Evolutionary conservation across 2,888 invertebrate genomes (phyloP).

Genomic region (Meteorus cinctellus): DNA sequence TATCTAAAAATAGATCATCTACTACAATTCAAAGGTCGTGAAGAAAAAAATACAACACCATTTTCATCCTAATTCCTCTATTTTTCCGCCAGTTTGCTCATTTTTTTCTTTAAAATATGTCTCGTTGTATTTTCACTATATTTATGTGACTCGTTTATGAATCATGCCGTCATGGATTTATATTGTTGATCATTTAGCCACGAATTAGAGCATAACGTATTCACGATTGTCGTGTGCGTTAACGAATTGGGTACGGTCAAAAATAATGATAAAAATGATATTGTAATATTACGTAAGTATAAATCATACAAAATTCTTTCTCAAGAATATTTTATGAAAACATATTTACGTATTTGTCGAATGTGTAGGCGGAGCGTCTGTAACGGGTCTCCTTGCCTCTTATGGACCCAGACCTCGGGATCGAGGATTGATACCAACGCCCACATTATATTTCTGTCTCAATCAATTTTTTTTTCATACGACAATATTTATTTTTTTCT

Average conservation of each 20-base stretch:
- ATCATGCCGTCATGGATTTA: not conserved
- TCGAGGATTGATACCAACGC: constrained; percentile 28
- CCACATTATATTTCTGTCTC: not conserved
- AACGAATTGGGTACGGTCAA: not conserved
- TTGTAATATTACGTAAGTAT: not conserved
- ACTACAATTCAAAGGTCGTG: constrained; percentile 31
- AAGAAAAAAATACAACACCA: not conserved
- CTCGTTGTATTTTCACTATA: too few species aligned
- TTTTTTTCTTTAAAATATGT: not conserved
- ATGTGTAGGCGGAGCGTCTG: constrained; percentile 25
- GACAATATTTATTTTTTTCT: not conserved
- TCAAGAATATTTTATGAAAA: not conserved
- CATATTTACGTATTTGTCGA: not conserved
- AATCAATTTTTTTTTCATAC: not conserved
- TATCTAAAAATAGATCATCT: constrained; percentile 56
- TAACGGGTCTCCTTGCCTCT: constrained; percentile 22
- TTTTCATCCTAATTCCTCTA: not conserved
- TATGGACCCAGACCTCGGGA: constrained; percentile 35
- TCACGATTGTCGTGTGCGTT: not conserved
- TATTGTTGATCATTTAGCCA: not conserved
- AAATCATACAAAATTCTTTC: not conserved
- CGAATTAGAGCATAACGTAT: not conserved
- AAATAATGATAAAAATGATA: not conserved
- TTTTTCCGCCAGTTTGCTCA: not conserved
- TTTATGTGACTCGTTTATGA: too few species aligned